Percentiles rank a stretch among this genome's conserved stretches.
These are phyloP conservation scores for Chaetodon auriga DNA, from an alignment of 2,113 vertebrate genomes.

Conservation along the genomic window DNA sequence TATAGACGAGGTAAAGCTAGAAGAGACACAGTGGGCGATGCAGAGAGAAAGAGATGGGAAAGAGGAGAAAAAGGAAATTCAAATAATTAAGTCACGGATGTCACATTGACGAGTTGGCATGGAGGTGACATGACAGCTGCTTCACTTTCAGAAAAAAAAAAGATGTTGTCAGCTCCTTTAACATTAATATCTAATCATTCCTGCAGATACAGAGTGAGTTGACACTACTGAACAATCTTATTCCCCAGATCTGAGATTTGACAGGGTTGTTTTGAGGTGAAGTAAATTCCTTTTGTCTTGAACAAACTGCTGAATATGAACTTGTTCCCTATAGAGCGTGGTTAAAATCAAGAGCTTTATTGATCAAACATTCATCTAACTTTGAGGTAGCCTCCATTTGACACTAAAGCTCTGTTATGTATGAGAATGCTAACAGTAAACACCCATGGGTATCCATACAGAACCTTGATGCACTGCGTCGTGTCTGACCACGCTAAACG, in stretches of 20 bases:
- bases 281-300: neutral
- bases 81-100: slow-evolving; percentile 39
- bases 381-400: slow-evolving; percentile 13
- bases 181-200: slow-evolving; percentile 27
- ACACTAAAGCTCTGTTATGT: neutral
- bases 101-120: neutral
- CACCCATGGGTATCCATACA: neutral
- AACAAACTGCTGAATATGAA: slow-evolving; percentile 24
- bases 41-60: slow-evolving; percentile 10
- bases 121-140: slow-evolving; percentile 33
- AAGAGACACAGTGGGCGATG: slow-evolving; percentile 44
- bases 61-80: slow-evolving; percentile 10
- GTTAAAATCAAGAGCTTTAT: neutral
- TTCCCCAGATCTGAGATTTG: neutral
- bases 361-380: slow-evolving; percentile 24
- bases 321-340: neutral
- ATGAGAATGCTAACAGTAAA: neutral
- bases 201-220: slow-evolving; percentile 1
- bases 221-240: neutral
- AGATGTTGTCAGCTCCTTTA: slow-evolving; percentile 9
- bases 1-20: slow-evolving; percentile 48
- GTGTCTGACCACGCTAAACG: neutral
- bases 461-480: neutral
- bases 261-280: slow-evolving; percentile 1
- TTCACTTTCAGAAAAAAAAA: slow-evolving; percentile 21